A percentile compares a stretch with the other conserved stretches of the same genome.
phyloP scores from a whole-genome alignment of 2,888 invertebrate species.

The Drosophila tripunctata region DNA sequence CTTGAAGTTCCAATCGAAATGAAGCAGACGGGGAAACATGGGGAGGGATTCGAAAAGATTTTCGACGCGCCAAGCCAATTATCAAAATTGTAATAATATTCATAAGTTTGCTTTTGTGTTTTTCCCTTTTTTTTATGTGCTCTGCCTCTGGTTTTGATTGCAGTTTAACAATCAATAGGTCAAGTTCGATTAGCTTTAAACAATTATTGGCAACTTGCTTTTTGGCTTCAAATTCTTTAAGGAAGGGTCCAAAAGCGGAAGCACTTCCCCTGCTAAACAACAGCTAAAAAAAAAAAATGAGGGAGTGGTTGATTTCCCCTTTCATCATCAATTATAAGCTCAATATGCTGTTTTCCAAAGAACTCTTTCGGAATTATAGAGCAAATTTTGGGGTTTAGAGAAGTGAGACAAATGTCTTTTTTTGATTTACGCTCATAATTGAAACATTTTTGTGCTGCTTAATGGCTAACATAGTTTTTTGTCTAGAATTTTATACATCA shows the following conservation, averaged over 20 bases:
- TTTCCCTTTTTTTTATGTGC: not conserved
- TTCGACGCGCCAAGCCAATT: slow-evolving; percentile 71
- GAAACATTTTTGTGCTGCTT: not conserved
- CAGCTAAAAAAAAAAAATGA: too few species aligned
- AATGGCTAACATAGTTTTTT: too few species aligned
- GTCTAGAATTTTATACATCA: too few species aligned
- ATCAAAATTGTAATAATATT: slow-evolving; percentile 82
- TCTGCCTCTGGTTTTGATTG: slow-evolving; percentile 17
- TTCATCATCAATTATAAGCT: slow-evolving; percentile 9
- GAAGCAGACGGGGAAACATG: not conserved
- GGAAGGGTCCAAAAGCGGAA: slow-evolving; percentile 2
- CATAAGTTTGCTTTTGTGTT: slow-evolving; percentile 31
- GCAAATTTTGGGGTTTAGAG: not conserved
- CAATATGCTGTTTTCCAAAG: slow-evolving; percentile 5
- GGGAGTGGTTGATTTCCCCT: not conserved
- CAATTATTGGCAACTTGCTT: slow-evolving; percentile 29
- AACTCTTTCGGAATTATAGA: not conserved
- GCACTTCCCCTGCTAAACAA: not conserved
- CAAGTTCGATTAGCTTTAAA: slow-evolving; percentile 35
- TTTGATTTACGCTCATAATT: not conserved
- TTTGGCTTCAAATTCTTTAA: slow-evolving; percentile 2
- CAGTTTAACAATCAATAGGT: slow-evolving; percentile 52
- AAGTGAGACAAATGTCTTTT: not conserved
- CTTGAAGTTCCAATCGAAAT: not conserved
- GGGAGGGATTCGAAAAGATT: slow-evolving; percentile 30